Base-by-base conservation (phyloP, 2,888 invertebrate species). In the Trissolcus japonicus region DNA sequence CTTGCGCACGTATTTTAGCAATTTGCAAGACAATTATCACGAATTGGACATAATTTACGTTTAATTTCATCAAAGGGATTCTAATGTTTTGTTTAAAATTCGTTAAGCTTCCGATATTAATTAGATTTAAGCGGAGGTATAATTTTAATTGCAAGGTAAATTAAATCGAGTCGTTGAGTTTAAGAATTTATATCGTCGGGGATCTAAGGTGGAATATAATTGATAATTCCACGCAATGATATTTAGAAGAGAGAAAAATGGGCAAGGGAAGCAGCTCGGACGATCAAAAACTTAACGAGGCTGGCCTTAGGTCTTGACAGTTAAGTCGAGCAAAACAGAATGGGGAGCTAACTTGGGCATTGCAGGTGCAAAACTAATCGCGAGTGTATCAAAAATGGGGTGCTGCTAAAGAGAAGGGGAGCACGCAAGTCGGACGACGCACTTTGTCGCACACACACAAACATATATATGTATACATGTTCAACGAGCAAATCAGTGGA, bases 401-500 rank as follows among this genome's bases (percentile, higher is more conserved):
- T 55, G 55, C 60, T 54, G 48, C 19, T 16, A 14, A 46, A 16
- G 46, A 43, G n/a, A 19, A 35, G 54, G 54, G 41, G 21, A 50
- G 29, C 19, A 9, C 46, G 61, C 67, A 17, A 66, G 25, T 25
- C 25, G 71, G 62, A 67, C 76, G 63, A 55, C 67, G 51, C 57
- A 68, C 77, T 77, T 73, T 68, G 77, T 77, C 59, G 55, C 72
- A 67, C 72, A 72, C 67, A 68, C 63, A 72, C 17, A 19, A 1
- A 46, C 14, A 14, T 4, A 16, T 11, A 43, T n/a, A 25, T 11
- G 7, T 11, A 11, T 35, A 11, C 9, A 35, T 35, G 11, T 67
- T 69, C 65, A 63, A 59, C 62, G 72, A 68, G 77, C 66, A 77
- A 72, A 72, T 76, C 77, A 61, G 60, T 60, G 61, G 43, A 50